Evolutionary conservation across 2,113 vertebrate genomes (phyloP).

Genomic region (Nothoprocta pentlandii): DNA sequence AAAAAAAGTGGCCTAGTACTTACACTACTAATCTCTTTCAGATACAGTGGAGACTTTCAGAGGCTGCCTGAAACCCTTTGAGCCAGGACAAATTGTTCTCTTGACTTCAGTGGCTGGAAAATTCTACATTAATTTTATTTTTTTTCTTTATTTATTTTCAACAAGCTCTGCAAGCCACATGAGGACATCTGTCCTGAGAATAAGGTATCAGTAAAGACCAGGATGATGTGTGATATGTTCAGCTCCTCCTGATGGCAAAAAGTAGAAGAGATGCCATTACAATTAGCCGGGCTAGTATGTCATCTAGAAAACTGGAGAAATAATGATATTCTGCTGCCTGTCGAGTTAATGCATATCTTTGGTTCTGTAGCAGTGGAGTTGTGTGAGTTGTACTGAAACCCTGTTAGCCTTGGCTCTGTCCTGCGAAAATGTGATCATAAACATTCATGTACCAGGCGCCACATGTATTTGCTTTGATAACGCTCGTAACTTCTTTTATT

Average conservation of each 20-base stretch:
- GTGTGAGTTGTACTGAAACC: not conserved
- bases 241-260: not conserved
- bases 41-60: accelerated
- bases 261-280: not conserved
- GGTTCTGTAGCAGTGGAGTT: not conserved
- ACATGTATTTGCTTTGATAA: constrained; percentile 59
- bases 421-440: not conserved
- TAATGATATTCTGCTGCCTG: not conserved
- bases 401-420: not conserved
- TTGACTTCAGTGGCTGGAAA: not conserved
- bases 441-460: constrained; percentile 13
- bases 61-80: not conserved
- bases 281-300: not conserved
- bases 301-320: not conserved
- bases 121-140: not conserved
- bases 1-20: not conserved
- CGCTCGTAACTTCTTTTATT: not conserved
- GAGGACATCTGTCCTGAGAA: not conserved
- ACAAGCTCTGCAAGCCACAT: not conserved
- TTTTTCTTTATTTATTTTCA: not conserved
- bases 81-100: not conserved
- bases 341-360: not conserved
- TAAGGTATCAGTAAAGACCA: not conserved
- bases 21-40: not conserved
- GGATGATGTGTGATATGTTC: not conserved